Evolutionary conservation across 2,113 vertebrate species (phyloP), one percentile per base, ranked within the genome.

Genomic region (Cyanistes caeruleus): DNA sequence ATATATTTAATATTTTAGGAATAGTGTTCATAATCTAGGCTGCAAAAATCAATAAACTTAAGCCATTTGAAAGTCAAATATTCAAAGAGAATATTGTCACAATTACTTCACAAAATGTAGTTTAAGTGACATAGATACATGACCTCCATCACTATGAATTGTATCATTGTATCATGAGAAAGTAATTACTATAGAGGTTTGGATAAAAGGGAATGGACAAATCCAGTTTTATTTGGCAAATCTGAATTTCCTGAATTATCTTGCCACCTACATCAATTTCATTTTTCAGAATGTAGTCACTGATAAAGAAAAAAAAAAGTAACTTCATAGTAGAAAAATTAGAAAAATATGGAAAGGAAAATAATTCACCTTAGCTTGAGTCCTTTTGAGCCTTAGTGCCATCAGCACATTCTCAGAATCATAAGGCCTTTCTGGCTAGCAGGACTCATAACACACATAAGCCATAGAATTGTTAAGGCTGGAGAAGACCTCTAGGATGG

Each of bases 391-490:
- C n/a, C 39, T 75, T 79, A 39, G 14, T 83, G 53, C 44, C 30
- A 52, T 13, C 39, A 75, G 30, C 52, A 22, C 1, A 3, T 55
- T 78, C 56, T 58, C 69, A 75, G 48, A 82, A 59, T 33, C 8
- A n/a, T 21, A 67, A 49, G 15, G 49, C 3, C 3, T 41, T 91
- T 84, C 68, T 35, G 21, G 55, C 25, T 55, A 72, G 17, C 22
- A 70, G 30, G 17, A 63, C 56, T 8, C 10, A 1, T 10, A 63
- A 69, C 11, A 67, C 33, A 51, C 14, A 19, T 5, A 62, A 39
- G 6, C 19, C 8, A 1, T 1, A 24, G 46, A 67, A 67, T n/a
- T 0, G 0, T 15, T 46, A n/a, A 67, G 13, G 28, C 18, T 67
- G 19, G 23, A 81, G 22, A 52, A 74, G 33, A 37, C 7, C 23